A percentile compares a stretch with the other conserved stretches of the same genome.
These are phyloP conservation scores for Patiria pectinifera DNA, from an alignment of 53 echinoderm and acorn worm genomes.

Conservation along the genomic window DNA sequence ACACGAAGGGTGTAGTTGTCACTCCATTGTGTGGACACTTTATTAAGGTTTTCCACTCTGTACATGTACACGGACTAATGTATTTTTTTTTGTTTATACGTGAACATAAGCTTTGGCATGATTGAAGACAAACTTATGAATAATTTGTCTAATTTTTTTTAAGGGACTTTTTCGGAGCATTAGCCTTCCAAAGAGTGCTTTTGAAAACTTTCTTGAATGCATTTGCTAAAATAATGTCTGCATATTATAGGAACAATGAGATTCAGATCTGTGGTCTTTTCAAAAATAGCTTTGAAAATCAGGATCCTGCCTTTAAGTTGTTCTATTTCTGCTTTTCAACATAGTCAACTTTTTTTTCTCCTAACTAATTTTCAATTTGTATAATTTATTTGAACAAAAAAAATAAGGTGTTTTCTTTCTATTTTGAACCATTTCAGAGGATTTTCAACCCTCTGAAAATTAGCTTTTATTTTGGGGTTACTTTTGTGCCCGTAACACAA, in stretches of 20 bases:
- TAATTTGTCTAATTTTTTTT: conserved; percentile 30
- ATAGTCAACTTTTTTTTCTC: too few species aligned
- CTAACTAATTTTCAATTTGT: too few species aligned
- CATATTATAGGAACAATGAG: not conserved
- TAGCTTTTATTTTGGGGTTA: too few species aligned
- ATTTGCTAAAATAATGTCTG: not conserved
- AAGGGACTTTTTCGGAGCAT: not conserved
- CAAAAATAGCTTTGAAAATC: too few species aligned
- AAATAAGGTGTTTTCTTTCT: too few species aligned
- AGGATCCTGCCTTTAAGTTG: too few species aligned
- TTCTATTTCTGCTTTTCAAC: too few species aligned
- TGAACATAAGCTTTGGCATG: conserved; percentile 3
- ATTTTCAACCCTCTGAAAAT: too few species aligned
- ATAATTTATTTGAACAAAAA: too few species aligned
- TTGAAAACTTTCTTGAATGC: not conserved
- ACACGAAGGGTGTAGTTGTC: conserved; percentile 36
- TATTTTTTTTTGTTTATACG: conserved; percentile 12
- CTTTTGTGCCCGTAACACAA: too few species aligned
- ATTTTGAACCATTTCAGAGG: too few species aligned
- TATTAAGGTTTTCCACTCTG: conserved; percentile 15
- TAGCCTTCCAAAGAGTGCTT: not conserved
- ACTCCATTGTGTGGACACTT: conserved; percentile 33
- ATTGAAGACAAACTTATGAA: conserved; percentile 30
- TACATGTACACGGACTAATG: conserved; percentile 30
- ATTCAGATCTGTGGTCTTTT: too few species aligned